Evolutionary conservation across 2,888 invertebrate species (phyloP).

Genomic region (Oscheius myriophilus): DNA sequence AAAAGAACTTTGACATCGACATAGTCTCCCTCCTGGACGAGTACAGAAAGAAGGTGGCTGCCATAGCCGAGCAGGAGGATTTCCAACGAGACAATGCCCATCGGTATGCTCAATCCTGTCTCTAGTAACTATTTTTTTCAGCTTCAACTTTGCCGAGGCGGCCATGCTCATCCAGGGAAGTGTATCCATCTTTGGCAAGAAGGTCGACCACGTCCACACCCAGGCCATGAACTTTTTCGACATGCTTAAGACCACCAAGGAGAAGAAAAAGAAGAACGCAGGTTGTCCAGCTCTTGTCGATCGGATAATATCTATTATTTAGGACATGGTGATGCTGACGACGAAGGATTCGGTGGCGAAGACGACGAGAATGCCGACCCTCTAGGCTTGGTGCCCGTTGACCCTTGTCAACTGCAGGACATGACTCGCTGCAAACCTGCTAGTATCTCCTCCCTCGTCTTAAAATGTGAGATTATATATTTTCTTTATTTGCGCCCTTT

Average conservation of each 20-base stretch:
- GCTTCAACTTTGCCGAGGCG: conserved; percentile 81
- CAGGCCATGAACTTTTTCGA: conserved; percentile 29
- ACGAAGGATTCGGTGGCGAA: conserved; percentile 21
- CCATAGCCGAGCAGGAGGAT: conserved; percentile 14
- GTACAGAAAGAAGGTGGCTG: conserved; percentile 15
- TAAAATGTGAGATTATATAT: conserved; percentile 14
- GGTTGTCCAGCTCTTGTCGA: background rate
- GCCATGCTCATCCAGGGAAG: conserved; percentile 83
- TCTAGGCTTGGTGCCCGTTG: background rate
- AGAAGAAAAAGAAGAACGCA: conserved; percentile 24
- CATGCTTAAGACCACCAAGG: conserved; percentile 14
- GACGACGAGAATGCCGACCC: conserved; percentile 20
- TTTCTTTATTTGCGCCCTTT: background rate
- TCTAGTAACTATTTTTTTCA: conserved; percentile 26
- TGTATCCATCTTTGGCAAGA: conserved; percentile 79
- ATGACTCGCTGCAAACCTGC: conserved; percentile 13
- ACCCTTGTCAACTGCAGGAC: conserved; percentile 25
- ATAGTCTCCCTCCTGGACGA: conserved; percentile 22
- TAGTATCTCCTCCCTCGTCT: background rate
- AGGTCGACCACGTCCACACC: conserved; percentile 73
- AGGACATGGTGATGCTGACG: conserved; percentile 13
- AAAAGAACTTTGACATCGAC: conserved; percentile 43
- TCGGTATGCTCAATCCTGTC: background rate
- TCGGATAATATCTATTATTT: background rate
- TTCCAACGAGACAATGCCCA: conserved; percentile 28